These are phyloP conservation scores for Falco cherrug DNA, from an alignment of 2,797 vertebrate species.

Conservation along the genomic window DNA sequence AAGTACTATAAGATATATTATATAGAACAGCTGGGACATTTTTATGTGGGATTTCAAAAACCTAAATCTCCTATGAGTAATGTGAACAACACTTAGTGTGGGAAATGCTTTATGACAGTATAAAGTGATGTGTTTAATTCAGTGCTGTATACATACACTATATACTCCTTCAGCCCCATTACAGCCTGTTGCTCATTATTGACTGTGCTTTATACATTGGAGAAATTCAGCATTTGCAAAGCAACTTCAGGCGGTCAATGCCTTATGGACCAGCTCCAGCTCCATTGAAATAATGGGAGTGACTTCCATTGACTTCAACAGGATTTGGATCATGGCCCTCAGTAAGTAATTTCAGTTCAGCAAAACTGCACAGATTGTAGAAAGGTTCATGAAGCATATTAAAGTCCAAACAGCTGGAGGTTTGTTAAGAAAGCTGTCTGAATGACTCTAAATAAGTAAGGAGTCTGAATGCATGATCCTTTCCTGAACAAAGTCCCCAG, in stretches of 20 bases:
- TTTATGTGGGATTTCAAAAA: slow-evolving; percentile 38
- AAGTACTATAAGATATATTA: slow-evolving; percentile 8
- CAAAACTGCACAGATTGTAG: not conserved
- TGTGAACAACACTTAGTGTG: not conserved
- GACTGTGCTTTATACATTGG: not conserved
- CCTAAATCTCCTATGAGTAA: slow-evolving; percentile 33
- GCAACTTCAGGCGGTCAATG: not conserved
- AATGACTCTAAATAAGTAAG: not conserved
- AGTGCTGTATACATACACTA: not conserved
- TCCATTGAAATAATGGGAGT: slow-evolving; percentile 5
- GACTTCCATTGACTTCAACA: slow-evolving; percentile 19
- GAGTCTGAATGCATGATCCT: not conserved
- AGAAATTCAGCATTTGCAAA: not conserved
- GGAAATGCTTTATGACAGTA: slow-evolving; percentile 42
- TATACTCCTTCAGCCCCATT: not conserved
- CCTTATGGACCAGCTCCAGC: not conserved
- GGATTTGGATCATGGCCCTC: not conserved
- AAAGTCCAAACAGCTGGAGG: not conserved
- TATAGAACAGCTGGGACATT: slow-evolving; percentile 32
- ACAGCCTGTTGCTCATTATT: not conserved
- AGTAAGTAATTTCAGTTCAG: slow-evolving; percentile 19
- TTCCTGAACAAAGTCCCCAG: not conserved
- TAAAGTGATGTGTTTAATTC: slow-evolving; percentile 41
- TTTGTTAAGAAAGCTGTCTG: not conserved
- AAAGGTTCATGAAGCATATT: not conserved